A percentile compares a stretch with the other conserved stretches of the same genome.
Conservation (phyloP, 2,797 vertebrate genomes). For the Ptychobarbus kaznakovi region DNA sequence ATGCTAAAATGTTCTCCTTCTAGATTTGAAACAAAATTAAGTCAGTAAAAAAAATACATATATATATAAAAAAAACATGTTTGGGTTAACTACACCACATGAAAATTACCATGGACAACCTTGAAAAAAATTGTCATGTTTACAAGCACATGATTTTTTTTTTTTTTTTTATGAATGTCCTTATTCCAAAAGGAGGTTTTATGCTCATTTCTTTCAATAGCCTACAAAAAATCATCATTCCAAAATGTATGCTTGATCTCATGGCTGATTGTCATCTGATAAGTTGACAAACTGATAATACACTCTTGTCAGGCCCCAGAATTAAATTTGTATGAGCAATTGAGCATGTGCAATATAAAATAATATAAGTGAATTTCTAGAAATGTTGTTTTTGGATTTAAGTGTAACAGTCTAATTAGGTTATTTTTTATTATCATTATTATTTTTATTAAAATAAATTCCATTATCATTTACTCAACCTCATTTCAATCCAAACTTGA, state of each 20-base stretch:
- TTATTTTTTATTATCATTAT: background rate
- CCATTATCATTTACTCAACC: background rate
- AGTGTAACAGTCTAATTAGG: background rate
- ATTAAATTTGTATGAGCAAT: background rate
- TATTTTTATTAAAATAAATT: no score
- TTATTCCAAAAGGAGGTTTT: background rate
- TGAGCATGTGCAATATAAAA: background rate
- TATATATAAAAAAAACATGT: background rate
- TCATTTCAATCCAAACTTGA: background rate
- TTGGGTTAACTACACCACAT: background rate
- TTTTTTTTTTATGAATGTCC: background rate
- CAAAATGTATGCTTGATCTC: background rate
- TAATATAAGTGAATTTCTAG: background rate
- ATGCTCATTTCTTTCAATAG: background rate
- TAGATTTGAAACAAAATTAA: background rate
- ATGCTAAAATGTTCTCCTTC: background rate
- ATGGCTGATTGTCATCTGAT: background rate
- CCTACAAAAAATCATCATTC: background rate
- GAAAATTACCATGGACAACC: background rate
- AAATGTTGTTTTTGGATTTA: background rate
- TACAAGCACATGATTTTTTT: background rate
- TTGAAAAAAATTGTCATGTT: background rate
- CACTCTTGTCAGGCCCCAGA: background rate
- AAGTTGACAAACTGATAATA: background rate
- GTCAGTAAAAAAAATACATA: background rate